phyloP scores from a whole-genome alignment of 2,113 vertebrate genomes.

The Pongo pygmaeus region DNA sequence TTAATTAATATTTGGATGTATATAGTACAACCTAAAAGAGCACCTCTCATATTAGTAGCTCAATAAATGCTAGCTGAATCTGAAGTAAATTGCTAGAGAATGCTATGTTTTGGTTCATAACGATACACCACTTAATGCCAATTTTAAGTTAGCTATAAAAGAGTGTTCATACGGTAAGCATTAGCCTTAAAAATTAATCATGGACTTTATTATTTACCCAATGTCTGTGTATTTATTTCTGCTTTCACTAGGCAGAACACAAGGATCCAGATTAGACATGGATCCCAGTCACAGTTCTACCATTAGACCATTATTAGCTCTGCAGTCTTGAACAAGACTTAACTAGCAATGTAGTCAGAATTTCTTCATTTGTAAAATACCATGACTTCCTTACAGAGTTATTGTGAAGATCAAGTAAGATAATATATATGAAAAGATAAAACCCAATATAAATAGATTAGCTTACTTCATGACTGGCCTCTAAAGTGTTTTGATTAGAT shows the following conservation, averaged over 20 bases:
- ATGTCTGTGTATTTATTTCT: background rate
- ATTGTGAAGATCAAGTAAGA: background rate
- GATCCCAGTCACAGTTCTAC: background rate
- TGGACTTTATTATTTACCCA: background rate
- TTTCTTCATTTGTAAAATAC: constrained; percentile 38
- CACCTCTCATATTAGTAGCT: background rate
- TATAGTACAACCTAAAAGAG: background rate
- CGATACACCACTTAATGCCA: background rate
- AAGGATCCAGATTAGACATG: background rate
- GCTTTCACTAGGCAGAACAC: background rate
- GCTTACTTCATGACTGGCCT: background rate
- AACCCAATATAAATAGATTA: background rate
- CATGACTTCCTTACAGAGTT: background rate
- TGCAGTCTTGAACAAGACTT: background rate
- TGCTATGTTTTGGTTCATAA: background rate
- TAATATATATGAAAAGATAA: constrained; percentile 9
- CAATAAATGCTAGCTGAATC: background rate
- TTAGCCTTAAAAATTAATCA: constrained; percentile 30
- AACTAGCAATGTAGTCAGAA: constrained; percentile 19
- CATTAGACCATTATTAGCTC: background rate
- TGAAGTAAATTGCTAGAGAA: background rate
- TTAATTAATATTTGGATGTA: background rate
- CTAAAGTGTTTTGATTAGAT: background rate
- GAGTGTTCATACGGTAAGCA: background rate
- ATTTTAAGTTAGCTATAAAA: background rate